Evolutionary conservation across 2,888 invertebrate species (phyloP), one percentile per base, ranked within the genome.

Genomic region (Linnaemya tessellans): DNA sequence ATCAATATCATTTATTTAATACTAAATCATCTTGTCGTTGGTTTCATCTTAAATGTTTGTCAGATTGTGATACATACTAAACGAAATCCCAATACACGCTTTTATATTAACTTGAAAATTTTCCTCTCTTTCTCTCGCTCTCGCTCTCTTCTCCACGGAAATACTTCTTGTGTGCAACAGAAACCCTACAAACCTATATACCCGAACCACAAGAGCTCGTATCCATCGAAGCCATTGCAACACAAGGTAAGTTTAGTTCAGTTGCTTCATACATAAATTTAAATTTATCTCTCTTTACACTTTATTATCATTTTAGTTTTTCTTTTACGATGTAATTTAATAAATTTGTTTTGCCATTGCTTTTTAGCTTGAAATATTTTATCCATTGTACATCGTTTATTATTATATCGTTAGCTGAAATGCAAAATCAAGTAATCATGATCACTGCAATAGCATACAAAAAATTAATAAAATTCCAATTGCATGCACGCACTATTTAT

Each of bases 101-200:
- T 2, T 2, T 1, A 3, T 41, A 41, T 13, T 9, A 3, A 41
- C 15, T 18, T 13, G 54, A 15, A 2, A 22, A 25, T 4, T 13
- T 56, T 62, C 10, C 5, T 62, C 20, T 15, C 10, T 20, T 1
- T 68, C 11, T 64, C 11, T 67, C 13, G 18, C 15, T 7, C 22
- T 62, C 20, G 64, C n/a, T 54, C 18, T 54, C 7, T 58, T 4
- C 22, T 22, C 56, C 49, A 11, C 3, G 8, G 38, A 7, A 46
- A 67, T 8, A 5, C n/a, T 64, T 84, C 15, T 20, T 20, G n/a
- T 58, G 65, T 49, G 35, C 11, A 64, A 60, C 65, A 85, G 85
- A 85, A 75, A 85, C 85, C 8, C 43, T 85, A 18, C 79, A 85
- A 80, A 74, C 82, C 20, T 82, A 75, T 46, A 56, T 80, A 20